Conservation (phyloP, 2,797 vertebrate genomes). For the Acomys russatus region DNA sequence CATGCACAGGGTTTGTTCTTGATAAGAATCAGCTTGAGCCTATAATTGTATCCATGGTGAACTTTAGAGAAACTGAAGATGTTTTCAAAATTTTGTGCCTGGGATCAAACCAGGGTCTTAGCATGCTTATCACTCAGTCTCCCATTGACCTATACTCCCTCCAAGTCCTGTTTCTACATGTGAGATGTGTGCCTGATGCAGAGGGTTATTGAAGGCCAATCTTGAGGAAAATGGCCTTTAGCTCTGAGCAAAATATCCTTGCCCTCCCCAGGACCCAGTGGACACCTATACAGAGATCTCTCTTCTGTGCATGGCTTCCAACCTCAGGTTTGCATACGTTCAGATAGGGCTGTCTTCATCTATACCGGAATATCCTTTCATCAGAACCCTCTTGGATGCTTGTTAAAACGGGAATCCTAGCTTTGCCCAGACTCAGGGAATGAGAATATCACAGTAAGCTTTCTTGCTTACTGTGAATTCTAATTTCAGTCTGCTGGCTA, state of each 20-base stretch:
- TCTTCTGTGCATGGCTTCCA: neutral
- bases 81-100: neutral
- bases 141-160: neutral
- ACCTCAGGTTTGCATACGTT: neutral
- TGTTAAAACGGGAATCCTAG: neutral
- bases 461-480: neutral
- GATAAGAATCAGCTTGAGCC: neutral
- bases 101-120: neutral
- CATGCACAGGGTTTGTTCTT: neutral
- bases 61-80: slow-evolving; percentile 5
- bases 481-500: neutral
- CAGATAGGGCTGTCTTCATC: neutral
- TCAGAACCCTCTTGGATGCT: neutral
- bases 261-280: neutral
- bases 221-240: neutral
- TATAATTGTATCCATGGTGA: neutral
- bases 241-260: rapidly evolving
- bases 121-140: too few relatives aligned
- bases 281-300: neutral
- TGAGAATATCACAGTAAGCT: neutral
- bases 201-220: neutral
- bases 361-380: neutral
- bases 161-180: neutral
- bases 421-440: neutral
- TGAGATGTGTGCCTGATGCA: neutral